Evolutionary conservation across 1,140 invertebrate genomes (phyloP).

Genomic region (Trichonephila clavata): DNA sequence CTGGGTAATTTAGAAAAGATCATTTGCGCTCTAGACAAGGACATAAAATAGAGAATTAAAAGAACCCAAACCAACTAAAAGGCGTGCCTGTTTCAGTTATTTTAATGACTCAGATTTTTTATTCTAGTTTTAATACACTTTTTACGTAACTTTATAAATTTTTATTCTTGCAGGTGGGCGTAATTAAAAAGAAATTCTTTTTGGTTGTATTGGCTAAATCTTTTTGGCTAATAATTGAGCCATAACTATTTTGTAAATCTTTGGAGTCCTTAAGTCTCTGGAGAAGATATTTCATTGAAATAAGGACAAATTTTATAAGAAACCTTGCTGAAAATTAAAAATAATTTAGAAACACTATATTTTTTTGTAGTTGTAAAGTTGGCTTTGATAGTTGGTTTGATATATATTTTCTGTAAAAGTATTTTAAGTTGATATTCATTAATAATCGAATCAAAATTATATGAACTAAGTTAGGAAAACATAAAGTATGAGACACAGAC

Average conservation of each 20-base stretch:
- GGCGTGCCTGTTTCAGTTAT: not conserved
- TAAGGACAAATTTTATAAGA: not conserved
- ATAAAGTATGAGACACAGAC: too few relatives aligned
- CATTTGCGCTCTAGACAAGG: not conserved
- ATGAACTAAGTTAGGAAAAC: too few relatives aligned
- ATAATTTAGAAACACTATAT: too few relatives aligned
- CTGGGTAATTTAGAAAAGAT: not conserved
- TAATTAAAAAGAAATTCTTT: not conserved
- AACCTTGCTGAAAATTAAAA: not conserved
- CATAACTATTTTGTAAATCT: not conserved
- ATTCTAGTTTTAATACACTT: not conserved
- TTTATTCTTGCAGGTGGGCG: not conserved
- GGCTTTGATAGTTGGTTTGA: too few relatives aligned
- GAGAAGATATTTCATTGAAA: not conserved
- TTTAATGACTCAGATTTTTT: not conserved
- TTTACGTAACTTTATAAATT: not conserved
- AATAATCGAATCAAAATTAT: too few relatives aligned
- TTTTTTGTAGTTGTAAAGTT: too few relatives aligned
- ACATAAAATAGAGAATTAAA: not conserved
- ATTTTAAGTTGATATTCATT: too few relatives aligned
- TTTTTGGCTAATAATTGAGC: not conserved
- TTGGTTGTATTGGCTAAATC: not conserved
- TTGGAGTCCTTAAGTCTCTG: not conserved
- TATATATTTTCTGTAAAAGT: too few relatives aligned
- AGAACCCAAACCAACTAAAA: not conserved